A percentile compares a stretch with the other conserved stretches of the same genome.
phyloP scores from a whole-genome alignment of 2,888 invertebrate species.

The Cyclophora albipunctata region DNA sequence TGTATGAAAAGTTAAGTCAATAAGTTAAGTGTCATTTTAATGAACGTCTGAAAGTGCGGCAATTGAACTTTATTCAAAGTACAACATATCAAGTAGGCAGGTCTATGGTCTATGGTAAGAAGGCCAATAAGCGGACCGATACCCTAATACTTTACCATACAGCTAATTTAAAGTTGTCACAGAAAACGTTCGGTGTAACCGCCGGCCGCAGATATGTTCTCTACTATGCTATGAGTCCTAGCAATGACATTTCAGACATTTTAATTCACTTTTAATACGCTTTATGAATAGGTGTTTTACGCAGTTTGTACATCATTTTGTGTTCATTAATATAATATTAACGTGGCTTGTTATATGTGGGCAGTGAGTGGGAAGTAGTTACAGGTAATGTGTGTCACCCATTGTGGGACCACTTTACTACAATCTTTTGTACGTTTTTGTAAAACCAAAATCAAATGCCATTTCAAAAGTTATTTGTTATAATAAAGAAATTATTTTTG shows the following conservation, averaged over 20 bases:
- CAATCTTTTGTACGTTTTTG: constrained; percentile 22
- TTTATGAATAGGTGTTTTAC: constrained; percentile 69
- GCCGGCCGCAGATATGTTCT: constrained; percentile 27
- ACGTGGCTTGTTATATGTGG: constrained; percentile 53
- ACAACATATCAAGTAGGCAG: too few species aligned
- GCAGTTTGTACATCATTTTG: constrained; percentile 66
- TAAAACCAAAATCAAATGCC: constrained; percentile 11
- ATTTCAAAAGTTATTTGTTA: constrained; percentile 44
- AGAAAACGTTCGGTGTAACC: constrained; percentile 30
- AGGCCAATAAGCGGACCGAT: too few species aligned
- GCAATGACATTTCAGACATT: constrained; percentile 69
- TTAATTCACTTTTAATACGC: constrained; percentile 68
- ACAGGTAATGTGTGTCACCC: constrained; percentile 34
- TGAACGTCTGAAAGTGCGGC: too few species aligned
- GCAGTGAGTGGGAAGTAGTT: constrained; percentile 47
- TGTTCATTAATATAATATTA: constrained; percentile 66
- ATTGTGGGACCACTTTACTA: constrained; percentile 30
- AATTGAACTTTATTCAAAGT: too few species aligned
- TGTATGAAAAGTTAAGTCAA: too few species aligned
- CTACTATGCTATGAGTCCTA: constrained; percentile 61
- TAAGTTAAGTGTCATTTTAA: too few species aligned
- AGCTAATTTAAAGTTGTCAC: too few species aligned
- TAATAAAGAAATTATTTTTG: constrained; percentile 26
- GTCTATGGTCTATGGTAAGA: too few species aligned
- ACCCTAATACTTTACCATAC: too few species aligned